Base-by-base conservation (phyloP, 2,888 invertebrate species). In the Agriotes lineatus region DNA sequence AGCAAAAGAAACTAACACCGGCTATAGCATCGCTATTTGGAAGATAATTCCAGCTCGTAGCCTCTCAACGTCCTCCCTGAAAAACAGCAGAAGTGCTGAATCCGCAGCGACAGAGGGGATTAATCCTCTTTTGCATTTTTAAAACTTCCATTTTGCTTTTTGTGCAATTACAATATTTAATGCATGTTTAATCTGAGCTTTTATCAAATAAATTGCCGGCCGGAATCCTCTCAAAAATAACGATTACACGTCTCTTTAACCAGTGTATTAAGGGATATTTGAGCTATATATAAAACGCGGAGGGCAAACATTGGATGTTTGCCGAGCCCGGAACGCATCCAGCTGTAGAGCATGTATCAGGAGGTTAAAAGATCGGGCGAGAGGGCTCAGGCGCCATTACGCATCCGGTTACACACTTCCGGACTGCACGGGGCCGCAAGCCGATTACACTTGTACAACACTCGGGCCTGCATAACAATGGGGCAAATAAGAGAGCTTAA, bases 401-500 rank as follows among this genome's bases (percentile, higher is more conserved):
- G 50, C 56, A 39, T 52, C 25, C 37, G 35, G 52, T 48, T 42
- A 56, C 56, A 61, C 44, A 54, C 42, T 20, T 30, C 48, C 39
- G 61, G 58, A 54, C 52, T 54, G 45, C 25, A 63, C 59, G 35
- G 67, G 56, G 75, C 78, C 79, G 68, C 79, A 79, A 79, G 77
- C 78, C 76, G 79, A 79, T 80, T 79, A 79, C 77, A 73, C 73
- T 74, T 76, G 77, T 79, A 77, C 72, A 70, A 64, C 66, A 71
- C 71, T 64, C 42, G 64, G 63, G 58, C 68, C 67, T 71, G 72
- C 72, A 79, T 78, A 76, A 80, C 79, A 80, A 80, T 79, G 75
- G 76, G 75, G 78, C 78, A 79, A 79, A 80, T 77, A 80, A 76
- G 78, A 76, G 72, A 68, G 76, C 76, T 77, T 76, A 73, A 76